Conservation (phyloP, 1,140 invertebrate genomes). For the Druon quercuslanigerum region DNA sequence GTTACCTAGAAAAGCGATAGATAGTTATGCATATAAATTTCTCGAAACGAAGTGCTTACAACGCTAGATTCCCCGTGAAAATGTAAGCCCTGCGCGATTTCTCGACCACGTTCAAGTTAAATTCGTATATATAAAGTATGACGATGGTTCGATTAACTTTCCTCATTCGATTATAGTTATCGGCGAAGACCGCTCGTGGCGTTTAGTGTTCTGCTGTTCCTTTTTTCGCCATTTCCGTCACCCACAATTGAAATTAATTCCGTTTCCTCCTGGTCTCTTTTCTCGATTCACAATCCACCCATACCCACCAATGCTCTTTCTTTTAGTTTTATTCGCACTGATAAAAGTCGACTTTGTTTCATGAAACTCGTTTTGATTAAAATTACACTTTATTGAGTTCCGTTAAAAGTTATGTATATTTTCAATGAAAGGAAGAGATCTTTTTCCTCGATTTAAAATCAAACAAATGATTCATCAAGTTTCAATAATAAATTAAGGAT, state of each 20-base stretch:
- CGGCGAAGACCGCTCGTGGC: conserved; percentile 23
- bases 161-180: conserved; percentile 31
- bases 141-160: conserved; percentile 30
- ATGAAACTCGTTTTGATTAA: conserved; percentile 25
- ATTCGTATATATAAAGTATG: conserved; percentile 25
- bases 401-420: too few species aligned
- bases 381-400: neutral
- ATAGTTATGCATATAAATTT: neutral
- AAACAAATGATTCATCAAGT: too few species aligned
- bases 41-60: conserved; percentile 13
- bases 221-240: conserved; percentile 28
- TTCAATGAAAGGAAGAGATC: too few species aligned
- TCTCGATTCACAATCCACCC: conserved; percentile 5
- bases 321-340: conserved; percentile 4
- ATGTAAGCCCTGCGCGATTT: conserved; percentile 9
- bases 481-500: too few species aligned
- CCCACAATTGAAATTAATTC: conserved; percentile 31
- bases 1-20: too few species aligned
- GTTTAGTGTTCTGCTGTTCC: conserved; percentile 19
- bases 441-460: too few species aligned
- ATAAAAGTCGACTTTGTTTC: conserved; percentile 27
- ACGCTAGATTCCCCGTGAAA: conserved; percentile 10
- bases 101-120: conserved; percentile 3
- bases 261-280: conserved; percentile 29
- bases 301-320: conserved; percentile 2